Evolutionary conservation across 64 coral and sea anemone genomes (phyloP), one percentile per base, ranked within the genome.

Genomic region (Montipora sp.): DNA sequence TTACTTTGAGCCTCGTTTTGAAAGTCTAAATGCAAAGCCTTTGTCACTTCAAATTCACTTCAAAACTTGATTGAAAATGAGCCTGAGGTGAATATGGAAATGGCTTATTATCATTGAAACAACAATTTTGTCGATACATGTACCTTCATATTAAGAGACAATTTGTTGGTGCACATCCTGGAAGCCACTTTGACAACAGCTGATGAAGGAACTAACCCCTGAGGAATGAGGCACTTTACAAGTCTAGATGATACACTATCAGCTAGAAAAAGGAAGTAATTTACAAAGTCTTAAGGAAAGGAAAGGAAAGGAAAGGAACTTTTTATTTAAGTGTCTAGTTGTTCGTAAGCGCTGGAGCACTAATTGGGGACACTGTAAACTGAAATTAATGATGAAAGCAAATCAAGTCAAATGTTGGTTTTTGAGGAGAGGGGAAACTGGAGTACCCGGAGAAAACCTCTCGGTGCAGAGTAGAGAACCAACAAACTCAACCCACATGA

Each of bases 171-270:
- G 49, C 91, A 93, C 47, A 95, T 88, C 91, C 91, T 90, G 22
- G 96, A 98, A 53, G 88, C 75, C 70, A 59, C 73, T 46, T 91
- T 93, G 44, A 98, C 88, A 63, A 95, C 83, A 74, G 83, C 90
- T 88, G 81, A 59, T 7, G 75, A 23, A 83, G 96, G 91, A 73
- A 95, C 84, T 78, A 24, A 65, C 45, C 85, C 76, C 43, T 82
- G 90, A 22, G 96, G 96, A 81, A 98, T 95, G 2, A 98, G 81
- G 58, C 79, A 89, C 83, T 80, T 95, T 70, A 98, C 84, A 23
- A 98, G 74, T 55, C 87, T 91, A 21, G 19, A 55, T 8, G 91
- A 84, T 44, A 95, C 51, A 79, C 48, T 80, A 19, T 96, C 94
- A 93, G 60, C 96, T 98, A 73, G 14, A 94, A 78, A 8, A 23